A percentile compares a stretch with the other conserved stretches of the same genome.
Evolutionary conservation across 2,113 vertebrate genomes (phyloP).

Genomic region (Osmerus eperlanus): DNA sequence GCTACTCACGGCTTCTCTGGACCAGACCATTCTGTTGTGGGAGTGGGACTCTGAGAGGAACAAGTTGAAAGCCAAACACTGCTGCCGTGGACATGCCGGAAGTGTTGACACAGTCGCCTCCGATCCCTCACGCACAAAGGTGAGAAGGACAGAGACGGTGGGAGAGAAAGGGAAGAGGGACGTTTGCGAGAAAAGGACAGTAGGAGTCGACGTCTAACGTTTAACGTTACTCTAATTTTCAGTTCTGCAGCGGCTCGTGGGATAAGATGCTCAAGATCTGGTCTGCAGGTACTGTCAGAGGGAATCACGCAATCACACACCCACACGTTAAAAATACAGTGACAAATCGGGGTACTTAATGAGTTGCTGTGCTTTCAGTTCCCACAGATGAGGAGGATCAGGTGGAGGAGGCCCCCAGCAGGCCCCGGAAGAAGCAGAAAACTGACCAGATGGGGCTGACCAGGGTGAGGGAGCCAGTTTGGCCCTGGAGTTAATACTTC

Average conservation of each 20-base stretch:
- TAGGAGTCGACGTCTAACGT: background rate
- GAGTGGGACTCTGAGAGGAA: conserved; percentile 93
- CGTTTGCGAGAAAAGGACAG: background rate
- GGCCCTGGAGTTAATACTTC: background rate
- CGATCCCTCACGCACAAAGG: conserved; percentile 83
- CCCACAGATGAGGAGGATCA: conserved; percentile 92
- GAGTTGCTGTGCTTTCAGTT: conserved; percentile 62
- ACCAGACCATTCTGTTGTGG: conserved; percentile 92
- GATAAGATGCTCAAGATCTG: conserved; percentile 99
- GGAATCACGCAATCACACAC: no score
- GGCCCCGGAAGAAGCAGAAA: conserved; percentile 95
- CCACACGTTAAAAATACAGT: no score
- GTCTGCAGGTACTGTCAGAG: conserved; percentile 84
- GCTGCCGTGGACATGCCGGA: conserved; percentile 89
- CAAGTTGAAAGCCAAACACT: conserved; percentile 88
- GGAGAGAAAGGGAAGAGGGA: background rate
- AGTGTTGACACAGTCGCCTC: conserved; percentile 87
- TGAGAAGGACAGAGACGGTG: conserved; percentile 36
- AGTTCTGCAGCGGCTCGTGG: conserved; percentile 99
- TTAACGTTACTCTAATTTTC: conserved; percentile 1
- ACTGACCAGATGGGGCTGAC: conserved; percentile 92
- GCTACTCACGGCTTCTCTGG: conserved; percentile 90
- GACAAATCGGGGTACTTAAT: background rate
- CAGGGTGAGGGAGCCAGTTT: background rate
- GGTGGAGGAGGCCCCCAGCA: conserved; percentile 78